These are phyloP conservation scores for Astatoreochromis straeleni DNA, from an alignment of 2,113 vertebrate species.

Conservation along the genomic window DNA sequence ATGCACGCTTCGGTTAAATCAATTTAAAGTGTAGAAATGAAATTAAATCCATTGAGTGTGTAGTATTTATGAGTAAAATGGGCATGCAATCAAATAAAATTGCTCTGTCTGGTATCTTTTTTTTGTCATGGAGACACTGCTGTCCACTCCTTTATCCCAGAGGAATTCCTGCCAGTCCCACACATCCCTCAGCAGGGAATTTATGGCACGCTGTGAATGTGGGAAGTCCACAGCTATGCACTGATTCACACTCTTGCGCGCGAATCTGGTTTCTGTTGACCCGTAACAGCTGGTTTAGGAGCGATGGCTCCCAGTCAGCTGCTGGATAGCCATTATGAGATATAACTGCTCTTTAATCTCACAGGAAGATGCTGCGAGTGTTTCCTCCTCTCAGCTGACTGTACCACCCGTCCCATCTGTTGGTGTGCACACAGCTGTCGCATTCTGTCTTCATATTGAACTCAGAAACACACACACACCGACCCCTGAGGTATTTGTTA, in stretches of 20 bases:
- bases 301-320: constrained; percentile 25
- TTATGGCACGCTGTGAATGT: constrained; percentile 45
- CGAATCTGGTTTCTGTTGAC: constrained; percentile 45
- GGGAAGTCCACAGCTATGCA: constrained; percentile 31
- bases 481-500: constrained; percentile 12
- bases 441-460: constrained; percentile 3
- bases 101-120: background rate
- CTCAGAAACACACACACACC: background rate
- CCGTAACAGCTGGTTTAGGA: constrained; percentile 49
- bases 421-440: constrained; percentile 43
- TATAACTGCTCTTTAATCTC: constrained; percentile 25
- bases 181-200: constrained; percentile 51
- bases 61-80: background rate
- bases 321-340: constrained; percentile 29
- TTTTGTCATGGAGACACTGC: constrained; percentile 1
- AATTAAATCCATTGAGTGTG: background rate
- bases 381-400: constrained; percentile 7
- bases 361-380: background rate
- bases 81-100: background rate
- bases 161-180: constrained; percentile 53
- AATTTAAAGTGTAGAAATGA: background rate
- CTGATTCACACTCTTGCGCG: constrained; percentile 19
- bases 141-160: constrained; percentile 28
- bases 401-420: constrained; percentile 46
- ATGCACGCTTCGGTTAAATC: background rate